Base-by-base conservation (phyloP, 2,888 invertebrate genomes). In the Drosophila fulvimacula region DNA sequence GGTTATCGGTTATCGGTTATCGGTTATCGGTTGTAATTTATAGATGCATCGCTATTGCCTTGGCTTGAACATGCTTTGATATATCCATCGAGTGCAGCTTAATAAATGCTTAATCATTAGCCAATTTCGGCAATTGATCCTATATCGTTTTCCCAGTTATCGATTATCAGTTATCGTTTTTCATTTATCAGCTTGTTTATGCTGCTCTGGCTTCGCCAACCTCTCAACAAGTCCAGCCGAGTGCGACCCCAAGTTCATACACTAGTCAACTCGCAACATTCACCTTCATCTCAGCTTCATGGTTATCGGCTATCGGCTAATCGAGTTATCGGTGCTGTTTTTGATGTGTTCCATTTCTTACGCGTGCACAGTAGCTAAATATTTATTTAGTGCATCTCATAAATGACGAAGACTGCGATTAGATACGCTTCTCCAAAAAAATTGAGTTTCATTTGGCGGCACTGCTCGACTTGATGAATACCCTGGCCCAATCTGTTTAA, bases 321-420 rank as follows among this genome's bases (percentile, higher is more conserved):
- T 51, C 49, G 15, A 9, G 5, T 46, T 46, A 17, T n/a, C 2
- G 10, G 24, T 13, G 13, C 13, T 21, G 19, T 15, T 3, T 7
- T 21, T 15, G 15, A 6, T 3, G 13, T 7, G 21, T 15, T 21
- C 42, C 42, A 21, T 21, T 42, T 42, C 13, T 21, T 15, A 21
- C 13, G 42, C 34, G 36, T 36, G 24, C 41, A 34, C 52, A 60
- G 63, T 63, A 64, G 69, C 27, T n/a, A 53, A 38, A 48, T 27
- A 36, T 21, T 48, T 17, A 27, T 60, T 60, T 58, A 24, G 34
- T 21, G 5, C 34, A 39, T 52, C 42, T 57, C 48, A 61, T 74
- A 69, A 73, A 64, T n/a, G 55, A 44, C 44, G 30, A 5, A 21
- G 46, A 56, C 27, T 39, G 13, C 39, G 69, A 74, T 69, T 58